These are phyloP conservation scores for Coilia nasus DNA, from an alignment of 2,797 vertebrate genomes.

Conservation along the genomic window DNA sequence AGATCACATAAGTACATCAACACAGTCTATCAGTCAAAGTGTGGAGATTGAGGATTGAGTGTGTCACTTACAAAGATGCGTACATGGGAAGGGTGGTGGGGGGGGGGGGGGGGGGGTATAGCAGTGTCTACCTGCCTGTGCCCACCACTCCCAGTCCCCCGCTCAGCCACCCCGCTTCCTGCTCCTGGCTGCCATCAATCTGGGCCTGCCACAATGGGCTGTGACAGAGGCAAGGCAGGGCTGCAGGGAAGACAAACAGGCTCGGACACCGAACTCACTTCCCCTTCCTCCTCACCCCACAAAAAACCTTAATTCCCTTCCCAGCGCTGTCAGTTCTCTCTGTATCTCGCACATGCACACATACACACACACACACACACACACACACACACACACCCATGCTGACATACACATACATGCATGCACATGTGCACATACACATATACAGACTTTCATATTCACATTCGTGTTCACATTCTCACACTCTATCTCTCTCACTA, in stretches of 20 bases:
- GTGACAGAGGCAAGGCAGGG: slow-evolving; percentile 66
- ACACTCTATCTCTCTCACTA: too few relatives aligned
- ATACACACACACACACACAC: slow-evolving; percentile 9
- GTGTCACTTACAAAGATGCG: neutral
- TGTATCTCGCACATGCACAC: slow-evolving; percentile 26
- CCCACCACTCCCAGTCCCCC: slow-evolving; percentile 27
- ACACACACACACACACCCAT: slow-evolving; percentile 34
- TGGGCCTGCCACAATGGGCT: slow-evolving; percentile 67
- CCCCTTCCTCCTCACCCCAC: slow-evolving; percentile 49
- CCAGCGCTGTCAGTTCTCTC: neutral
- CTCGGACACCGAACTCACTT: slow-evolving; percentile 57
- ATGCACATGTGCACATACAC: neutral
- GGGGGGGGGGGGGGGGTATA: neutral
- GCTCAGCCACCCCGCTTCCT: slow-evolving; percentile 55
- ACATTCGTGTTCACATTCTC: too few relatives aligned
- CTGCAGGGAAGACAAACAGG: slow-evolving; percentile 71
- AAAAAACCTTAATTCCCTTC: neutral
- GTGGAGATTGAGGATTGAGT: neutral
- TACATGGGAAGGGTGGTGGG: neutral
- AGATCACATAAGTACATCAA: neutral
- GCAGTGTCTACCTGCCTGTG: neutral
- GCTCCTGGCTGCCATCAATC: slow-evolving; percentile 75
- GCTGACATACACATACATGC: neutral
- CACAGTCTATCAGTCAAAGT: neutral
- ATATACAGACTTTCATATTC: neutral